Evolutionary conservation across 2,888 invertebrate genomes (phyloP), one percentile per base, ranked within the genome.

Genomic region (Nomada flava): DNA sequence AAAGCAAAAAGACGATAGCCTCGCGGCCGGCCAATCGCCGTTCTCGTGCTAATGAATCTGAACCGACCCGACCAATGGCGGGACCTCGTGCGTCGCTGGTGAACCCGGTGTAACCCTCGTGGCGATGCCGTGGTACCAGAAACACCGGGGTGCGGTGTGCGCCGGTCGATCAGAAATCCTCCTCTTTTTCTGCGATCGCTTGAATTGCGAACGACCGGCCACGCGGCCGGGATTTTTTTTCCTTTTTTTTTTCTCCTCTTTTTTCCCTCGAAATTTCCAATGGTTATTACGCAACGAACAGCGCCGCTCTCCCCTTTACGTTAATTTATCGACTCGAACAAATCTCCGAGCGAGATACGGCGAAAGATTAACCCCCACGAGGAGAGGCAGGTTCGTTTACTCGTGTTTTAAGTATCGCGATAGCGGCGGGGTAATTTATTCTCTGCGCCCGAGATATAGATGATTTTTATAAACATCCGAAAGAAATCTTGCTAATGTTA

Each of bases 31-130:
- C 91, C 92, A 92, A 91, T 92, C 88, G 85, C 80, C 73, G 85
- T 78, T 81, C 88, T 86, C 89, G 89, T 87, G 90, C 91, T 92
- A 92, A 92, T 92, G 92, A 92, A 92, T 92, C 92, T 88, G 86
- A 92, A 91, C 90, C 88, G 84, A 88, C 89, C 87, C 89, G 79
- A 85, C 92, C 92, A 92, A 92, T 92, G 85, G 89, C 82, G 83
- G 79, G 36, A 55, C 72, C 77, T 79, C 57, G 72, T 65, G 76
- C 82, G 80, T 79, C 84, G 82, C 76, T 71, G 80, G 80, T 88
- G 82, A 86, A 86, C 83, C 87, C 85, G 79, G 79, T 84, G 81
- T 89, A 89, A 89, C 89, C 90, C 90, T 88, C 82, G 85, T 83
- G 83, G 86, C 84, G 78, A 88, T 65, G 79, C 85, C 89, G 81